These are phyloP conservation scores for Panorpa germanica DNA, from an alignment of 2,888 invertebrate species.

Conservation along the genomic window DNA sequence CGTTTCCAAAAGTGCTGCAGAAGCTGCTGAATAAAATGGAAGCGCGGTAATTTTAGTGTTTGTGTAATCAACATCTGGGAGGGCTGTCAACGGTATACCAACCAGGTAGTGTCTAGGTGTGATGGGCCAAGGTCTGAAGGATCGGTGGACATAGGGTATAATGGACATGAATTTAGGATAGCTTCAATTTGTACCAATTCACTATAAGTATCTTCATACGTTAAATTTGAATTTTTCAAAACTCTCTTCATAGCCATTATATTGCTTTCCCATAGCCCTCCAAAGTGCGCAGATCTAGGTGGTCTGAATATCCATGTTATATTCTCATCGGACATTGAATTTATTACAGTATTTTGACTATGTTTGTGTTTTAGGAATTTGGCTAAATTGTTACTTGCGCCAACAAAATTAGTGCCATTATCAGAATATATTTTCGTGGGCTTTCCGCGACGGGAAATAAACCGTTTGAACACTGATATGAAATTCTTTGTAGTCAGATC, in stretches of 20 bases:
- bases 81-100: constrained; percentile 14
- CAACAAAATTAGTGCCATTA: constrained; percentile 13
- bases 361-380: too few species aligned
- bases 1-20: too few species aligned
- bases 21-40: too few species aligned
- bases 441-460: constrained; percentile 11
- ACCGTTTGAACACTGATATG: constrained; percentile 11
- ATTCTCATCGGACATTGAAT: background rate
- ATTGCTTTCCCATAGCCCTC: constrained; percentile 11
- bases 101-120: constrained; percentile 18
- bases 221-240: constrained; percentile 10
- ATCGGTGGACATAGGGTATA: constrained; percentile 14
- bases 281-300: constrained; percentile 11
- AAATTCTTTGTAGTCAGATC: constrained; percentile 12
- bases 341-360: background rate
- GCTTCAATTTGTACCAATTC: constrained; percentile 13
- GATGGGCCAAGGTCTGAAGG: constrained; percentile 13
- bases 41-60: too few species aligned
- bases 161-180: constrained; percentile 15
- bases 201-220: constrained; percentile 13
- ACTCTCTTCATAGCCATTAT: constrained; percentile 11
- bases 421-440: constrained; percentile 13
- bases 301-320: constrained; percentile 12
- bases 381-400: constrained; percentile 10
- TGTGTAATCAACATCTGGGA: too few species aligned